Conservation (phyloP, 2,888 invertebrate genomes). For the Vannuccia rotundouncinata region DNA sequence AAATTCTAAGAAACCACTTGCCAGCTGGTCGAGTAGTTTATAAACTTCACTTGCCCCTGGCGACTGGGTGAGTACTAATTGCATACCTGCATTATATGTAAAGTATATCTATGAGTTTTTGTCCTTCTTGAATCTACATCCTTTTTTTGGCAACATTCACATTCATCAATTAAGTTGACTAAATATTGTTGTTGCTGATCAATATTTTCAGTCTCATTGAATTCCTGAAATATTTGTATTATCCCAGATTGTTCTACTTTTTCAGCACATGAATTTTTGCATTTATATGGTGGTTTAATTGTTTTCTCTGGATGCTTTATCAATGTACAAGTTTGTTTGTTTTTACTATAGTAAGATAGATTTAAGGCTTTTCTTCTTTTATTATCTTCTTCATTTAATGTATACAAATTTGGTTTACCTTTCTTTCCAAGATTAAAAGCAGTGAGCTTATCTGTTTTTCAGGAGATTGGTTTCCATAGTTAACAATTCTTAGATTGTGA, state of each 20-base stretch:
- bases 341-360: background rate
- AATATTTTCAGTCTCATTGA: background rate
- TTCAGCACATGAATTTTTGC: background rate
- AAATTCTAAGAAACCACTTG: no score
- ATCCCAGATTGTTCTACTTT: background rate
- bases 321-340: background rate
- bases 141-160: background rate
- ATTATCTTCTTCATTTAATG: background rate
- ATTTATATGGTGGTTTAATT: background rate
- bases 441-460: background rate
- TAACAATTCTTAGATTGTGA: background rate
- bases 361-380: background rate
- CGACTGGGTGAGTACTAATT: no score
- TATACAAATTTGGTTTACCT: background rate
- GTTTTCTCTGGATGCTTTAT: background rate
- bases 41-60: no score
- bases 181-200: background rate
- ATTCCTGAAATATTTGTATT: background rate
- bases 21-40: no score
- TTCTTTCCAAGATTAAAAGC: background rate
- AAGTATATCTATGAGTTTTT: background rate
- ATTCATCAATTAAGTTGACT: background rate
- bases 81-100: no score
- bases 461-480: background rate
- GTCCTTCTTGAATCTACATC: background rate